A percentile compares a stretch with the other conserved stretches of the same genome.
Evolutionary conservation across 2,113 vertebrate genomes (phyloP).

Genomic region (Catharus bicknelli): DNA sequence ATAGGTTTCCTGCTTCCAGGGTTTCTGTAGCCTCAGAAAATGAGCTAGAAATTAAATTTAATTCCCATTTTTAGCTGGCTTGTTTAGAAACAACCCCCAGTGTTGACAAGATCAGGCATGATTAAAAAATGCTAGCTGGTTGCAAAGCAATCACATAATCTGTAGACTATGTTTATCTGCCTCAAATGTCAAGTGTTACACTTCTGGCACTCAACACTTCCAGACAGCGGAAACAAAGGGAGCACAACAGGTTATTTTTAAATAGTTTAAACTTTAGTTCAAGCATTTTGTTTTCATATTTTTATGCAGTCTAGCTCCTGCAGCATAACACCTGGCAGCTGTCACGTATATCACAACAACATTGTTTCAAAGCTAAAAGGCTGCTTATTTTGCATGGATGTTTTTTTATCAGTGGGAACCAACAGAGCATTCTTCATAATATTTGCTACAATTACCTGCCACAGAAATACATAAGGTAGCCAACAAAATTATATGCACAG

Average conservation of each 20-base stretch:
- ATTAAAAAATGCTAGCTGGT: slow-evolving; percentile 34
- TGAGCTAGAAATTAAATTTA: background rate
- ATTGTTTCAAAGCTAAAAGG: slow-evolving; percentile 25
- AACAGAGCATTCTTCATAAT: slow-evolving; percentile 31
- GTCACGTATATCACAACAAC: slow-evolving; percentile 45
- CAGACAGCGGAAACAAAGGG: slow-evolving; percentile 45
- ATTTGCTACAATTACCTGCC: slow-evolving; percentile 10
- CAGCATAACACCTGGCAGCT: slow-evolving; percentile 54
- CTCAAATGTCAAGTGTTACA: slow-evolving; percentile 54
- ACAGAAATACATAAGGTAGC: background rate
- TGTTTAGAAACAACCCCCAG: slow-evolving; percentile 33
- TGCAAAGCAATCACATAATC: slow-evolving; percentile 18
- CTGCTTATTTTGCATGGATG: slow-evolving; percentile 21
- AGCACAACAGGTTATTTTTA: slow-evolving; percentile 65
- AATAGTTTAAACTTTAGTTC: slow-evolving; percentile 57
- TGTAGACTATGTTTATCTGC: slow-evolving; percentile 34
- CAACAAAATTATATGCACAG: slow-evolving; percentile 15
- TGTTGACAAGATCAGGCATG: slow-evolving; percentile 9
- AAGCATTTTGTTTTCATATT: slow-evolving; percentile 56
- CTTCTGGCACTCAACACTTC: slow-evolving; percentile 32
- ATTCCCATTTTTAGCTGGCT: background rate
- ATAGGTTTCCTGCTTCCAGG: background rate
- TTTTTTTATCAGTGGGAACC: slow-evolving; percentile 3
- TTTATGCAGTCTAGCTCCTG: slow-evolving; percentile 44
- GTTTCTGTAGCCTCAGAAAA: background rate